phyloP scores from a whole-genome alignment of 2,797 vertebrate genomes.

The Pantherophis alleghaniensis region DNA sequence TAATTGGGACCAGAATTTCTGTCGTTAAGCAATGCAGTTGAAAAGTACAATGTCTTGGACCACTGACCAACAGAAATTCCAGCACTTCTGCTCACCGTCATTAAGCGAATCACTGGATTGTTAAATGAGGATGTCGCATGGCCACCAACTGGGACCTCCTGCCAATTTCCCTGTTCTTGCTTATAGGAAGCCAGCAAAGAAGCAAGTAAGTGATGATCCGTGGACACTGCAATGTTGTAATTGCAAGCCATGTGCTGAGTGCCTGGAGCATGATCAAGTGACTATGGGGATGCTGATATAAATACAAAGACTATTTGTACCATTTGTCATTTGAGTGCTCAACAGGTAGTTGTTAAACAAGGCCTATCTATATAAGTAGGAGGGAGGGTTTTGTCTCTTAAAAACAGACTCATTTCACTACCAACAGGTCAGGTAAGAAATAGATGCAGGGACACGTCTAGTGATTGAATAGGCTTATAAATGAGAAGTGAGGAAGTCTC shows the following conservation, averaged over 20 bases:
- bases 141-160: background rate
- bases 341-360: background rate
- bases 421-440: background rate
- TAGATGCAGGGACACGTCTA: background rate
- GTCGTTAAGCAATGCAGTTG: background rate
- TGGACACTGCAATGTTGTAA: background rate
- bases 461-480: background rate
- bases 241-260: background rate
- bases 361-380: background rate
- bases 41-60: background rate
- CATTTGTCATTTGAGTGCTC: background rate
- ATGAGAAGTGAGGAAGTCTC: background rate
- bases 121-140: background rate
- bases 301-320: background rate
- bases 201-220: background rate
- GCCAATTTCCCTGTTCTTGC: background rate
- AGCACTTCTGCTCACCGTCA: background rate
- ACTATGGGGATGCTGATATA: background rate
- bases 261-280: background rate
- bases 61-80: background rate
- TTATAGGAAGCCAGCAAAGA: background rate
- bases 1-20: background rate
- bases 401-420: background rate
- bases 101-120: background rate
- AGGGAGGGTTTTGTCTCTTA: background rate